These are phyloP conservation scores for Pituophis catenifer DNA, from an alignment of 2,113 vertebrate species.

Conservation along the genomic window DNA sequence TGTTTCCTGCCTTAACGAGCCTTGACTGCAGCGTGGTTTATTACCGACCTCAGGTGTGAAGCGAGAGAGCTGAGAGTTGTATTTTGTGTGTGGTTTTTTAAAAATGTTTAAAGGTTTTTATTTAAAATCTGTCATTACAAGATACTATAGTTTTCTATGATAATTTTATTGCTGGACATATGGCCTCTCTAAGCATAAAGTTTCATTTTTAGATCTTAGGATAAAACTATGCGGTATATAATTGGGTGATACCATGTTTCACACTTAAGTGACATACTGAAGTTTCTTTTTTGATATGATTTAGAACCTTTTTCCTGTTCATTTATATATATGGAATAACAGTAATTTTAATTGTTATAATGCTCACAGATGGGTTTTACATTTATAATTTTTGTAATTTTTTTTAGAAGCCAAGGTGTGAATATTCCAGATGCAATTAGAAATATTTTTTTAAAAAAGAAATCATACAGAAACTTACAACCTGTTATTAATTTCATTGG, in stretches of 20 bases:
- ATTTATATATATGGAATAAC: constrained; percentile 22
- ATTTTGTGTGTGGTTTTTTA: background rate
- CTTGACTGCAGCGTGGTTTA: no score
- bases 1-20: no score
- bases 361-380: background rate
- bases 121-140: background rate
- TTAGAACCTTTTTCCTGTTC: constrained; percentile 17
- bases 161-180: constrained; percentile 28
- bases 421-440: background rate
- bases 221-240: background rate
- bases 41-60: no score
- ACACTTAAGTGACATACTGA: constrained; percentile 16
- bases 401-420: background rate
- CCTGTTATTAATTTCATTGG: background rate
- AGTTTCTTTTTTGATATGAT: constrained; percentile 9
- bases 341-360: constrained; percentile 22
- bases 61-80: no score
- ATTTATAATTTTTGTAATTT: background rate
- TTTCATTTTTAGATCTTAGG: constrained; percentile 52
- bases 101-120: constrained; percentile 8
- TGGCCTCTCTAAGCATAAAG: constrained; percentile 34
- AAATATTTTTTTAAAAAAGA: background rate
- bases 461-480: constrained; percentile 2
- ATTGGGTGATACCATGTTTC: constrained; percentile 16
- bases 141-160: background rate